phyloP scores from a whole-genome alignment of 30 jellyfish, hydroid and myxozoan species.

The Phacellophora camtschatica region DNA sequence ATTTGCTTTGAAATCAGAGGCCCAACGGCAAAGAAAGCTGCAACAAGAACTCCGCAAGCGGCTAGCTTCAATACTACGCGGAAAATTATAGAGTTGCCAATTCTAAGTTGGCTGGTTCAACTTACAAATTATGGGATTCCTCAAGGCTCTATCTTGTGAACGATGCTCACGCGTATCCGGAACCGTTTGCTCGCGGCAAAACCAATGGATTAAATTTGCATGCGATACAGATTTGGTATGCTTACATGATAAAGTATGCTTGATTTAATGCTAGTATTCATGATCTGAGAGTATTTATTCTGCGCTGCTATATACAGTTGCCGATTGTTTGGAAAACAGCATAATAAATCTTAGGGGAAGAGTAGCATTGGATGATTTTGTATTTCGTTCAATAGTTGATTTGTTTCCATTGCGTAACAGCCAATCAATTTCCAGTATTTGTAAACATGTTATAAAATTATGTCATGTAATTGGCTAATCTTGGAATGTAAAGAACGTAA shows the following conservation, averaged over 20 bases:
- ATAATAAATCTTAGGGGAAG: too few relatives aligned
- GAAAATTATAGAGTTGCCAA: neutral
- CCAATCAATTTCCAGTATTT: too few relatives aligned
- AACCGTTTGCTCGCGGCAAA: neutral
- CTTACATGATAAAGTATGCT: neutral
- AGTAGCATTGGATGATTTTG: too few relatives aligned
- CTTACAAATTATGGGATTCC: neutral
- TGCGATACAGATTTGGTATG: too few relatives aligned
- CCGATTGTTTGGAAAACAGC: neutral
- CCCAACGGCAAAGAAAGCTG: conserved; percentile 40
- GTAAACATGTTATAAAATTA: too few relatives aligned
- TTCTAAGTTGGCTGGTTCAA: neutral
- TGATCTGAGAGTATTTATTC: neutral
- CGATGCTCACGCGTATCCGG: neutral
- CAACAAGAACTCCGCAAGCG: conserved; percentile 62
- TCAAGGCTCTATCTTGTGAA: neutral
- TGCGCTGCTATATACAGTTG: neutral
- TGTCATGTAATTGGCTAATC: too few relatives aligned
- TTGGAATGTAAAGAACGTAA: too few relatives aligned
- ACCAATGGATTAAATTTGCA: too few relatives aligned
- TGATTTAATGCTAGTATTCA: too few relatives aligned
- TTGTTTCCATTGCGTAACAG: too few relatives aligned
- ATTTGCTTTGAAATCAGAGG: conserved; percentile 5
- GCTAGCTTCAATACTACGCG: conserved; percentile 15
- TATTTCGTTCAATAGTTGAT: too few relatives aligned